These are phyloP conservation scores for Sinopyrophorus schimmeli DNA, from an alignment of 2,888 invertebrate species.

Conservation along the genomic window DNA sequence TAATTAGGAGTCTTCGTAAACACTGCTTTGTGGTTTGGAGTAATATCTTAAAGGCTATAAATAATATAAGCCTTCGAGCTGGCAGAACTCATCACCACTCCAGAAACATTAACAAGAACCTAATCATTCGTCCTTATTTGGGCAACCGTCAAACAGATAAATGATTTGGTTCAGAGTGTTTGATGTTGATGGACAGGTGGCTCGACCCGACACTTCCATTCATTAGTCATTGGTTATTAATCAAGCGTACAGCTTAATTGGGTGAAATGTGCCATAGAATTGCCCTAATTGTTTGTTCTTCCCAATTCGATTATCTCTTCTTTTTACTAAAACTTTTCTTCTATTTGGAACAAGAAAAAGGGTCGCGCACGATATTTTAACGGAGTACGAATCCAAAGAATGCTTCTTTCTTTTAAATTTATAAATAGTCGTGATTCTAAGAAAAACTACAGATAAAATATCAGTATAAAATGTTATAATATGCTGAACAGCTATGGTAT, in stretches of 20 bases:
- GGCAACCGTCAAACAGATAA: conserved; percentile 38
- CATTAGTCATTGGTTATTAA: conserved; percentile 44
- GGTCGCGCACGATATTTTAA: too few species aligned
- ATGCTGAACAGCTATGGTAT: conserved; percentile 19
- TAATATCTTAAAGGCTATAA: conserved; percentile 40
- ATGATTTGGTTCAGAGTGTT: conserved; percentile 36
- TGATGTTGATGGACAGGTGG: conserved; percentile 37
- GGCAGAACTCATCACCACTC: conserved; percentile 44
- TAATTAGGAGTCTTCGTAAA: conserved; percentile 32
- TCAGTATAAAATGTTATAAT: conserved; percentile 20
- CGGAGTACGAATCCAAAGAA: too few species aligned
- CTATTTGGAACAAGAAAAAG: too few species aligned
- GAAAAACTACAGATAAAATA: conserved; percentile 17
- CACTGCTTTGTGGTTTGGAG: conserved; percentile 32
- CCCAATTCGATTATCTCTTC: too few species aligned
- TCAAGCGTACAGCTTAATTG: conserved; percentile 42
- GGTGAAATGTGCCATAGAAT: conserved; percentile 31
- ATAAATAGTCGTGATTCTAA: conserved; percentile 17
- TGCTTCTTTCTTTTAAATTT: too few species aligned
- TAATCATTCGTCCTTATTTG: conserved; percentile 39
- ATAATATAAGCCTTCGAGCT: conserved; percentile 39
- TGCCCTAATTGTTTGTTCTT: conserved; percentile 21
- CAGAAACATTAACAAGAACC: conserved; percentile 38
- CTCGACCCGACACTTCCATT: conserved; percentile 37
- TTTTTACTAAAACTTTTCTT: too few species aligned